These are phyloP conservation scores for Dolichopus griseipennis DNA, from an alignment of 2,888 invertebrate genomes.

Conservation along the genomic window DNA sequence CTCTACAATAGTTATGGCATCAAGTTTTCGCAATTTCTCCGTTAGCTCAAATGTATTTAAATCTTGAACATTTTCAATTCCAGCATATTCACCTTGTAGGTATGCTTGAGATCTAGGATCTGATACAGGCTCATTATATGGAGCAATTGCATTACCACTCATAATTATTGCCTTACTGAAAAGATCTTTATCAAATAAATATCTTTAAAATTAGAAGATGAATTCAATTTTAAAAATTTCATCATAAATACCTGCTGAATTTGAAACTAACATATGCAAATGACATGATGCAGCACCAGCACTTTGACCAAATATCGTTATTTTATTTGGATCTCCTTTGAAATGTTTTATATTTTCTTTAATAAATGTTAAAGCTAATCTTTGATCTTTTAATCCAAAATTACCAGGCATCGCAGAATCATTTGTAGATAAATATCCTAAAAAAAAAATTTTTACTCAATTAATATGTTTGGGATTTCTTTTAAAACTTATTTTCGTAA, in stretches of 20 bases:
- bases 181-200: slow-evolving; percentile 25
- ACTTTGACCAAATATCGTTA: slow-evolving; percentile 47
- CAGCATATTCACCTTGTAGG: slow-evolving; percentile 40
- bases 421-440: slow-evolving; percentile 45
- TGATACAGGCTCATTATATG: slow-evolving; percentile 28
- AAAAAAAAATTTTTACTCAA: background rate
- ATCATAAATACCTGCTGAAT: slow-evolving; percentile 33
- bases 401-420: slow-evolving; percentile 46
- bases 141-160: slow-evolving; percentile 46
- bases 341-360: slow-evolving; percentile 42
- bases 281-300: slow-evolving; percentile 45
- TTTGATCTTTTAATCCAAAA: slow-evolving; percentile 47
- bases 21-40: slow-evolving; percentile 40
- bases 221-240: background rate
- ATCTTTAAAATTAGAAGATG: background rate
- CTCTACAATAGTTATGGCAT: slow-evolving; percentile 37
- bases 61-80: slow-evolving; percentile 33
- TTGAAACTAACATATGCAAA: slow-evolving; percentile 44
- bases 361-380: slow-evolving; percentile 44
- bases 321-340: slow-evolving; percentile 40
- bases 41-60: slow-evolving; percentile 36
- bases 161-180: slow-evolving; percentile 45
- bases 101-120: slow-evolving; percentile 36
- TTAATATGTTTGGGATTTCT: too few relatives aligned
- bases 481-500: background rate